These are phyloP conservation scores for Mormyrus iriodes DNA, from an alignment of 2,113 vertebrate species.

Conservation along the genomic window DNA sequence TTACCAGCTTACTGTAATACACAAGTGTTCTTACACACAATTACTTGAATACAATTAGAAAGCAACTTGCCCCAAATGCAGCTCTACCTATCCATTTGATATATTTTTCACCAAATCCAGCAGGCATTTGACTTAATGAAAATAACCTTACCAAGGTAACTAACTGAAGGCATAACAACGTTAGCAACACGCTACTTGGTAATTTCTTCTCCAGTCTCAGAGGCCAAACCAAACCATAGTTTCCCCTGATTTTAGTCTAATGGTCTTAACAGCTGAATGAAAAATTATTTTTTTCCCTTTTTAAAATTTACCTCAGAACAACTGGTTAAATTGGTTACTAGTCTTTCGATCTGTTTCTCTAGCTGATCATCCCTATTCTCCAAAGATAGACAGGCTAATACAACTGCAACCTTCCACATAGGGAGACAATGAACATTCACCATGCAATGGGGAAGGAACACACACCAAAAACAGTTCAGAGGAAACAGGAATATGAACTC, in stretches of 20 bases:
- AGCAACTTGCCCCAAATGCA: neutral
- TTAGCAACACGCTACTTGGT: neutral
- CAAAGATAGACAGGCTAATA: neutral
- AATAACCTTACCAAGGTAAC: neutral
- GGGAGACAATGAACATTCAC: neutral
- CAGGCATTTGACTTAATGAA: neutral
- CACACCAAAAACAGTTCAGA: neutral
- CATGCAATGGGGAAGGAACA: neutral
- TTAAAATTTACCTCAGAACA: neutral
- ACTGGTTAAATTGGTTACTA: neutral
- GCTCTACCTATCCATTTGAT: neutral
- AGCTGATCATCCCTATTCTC: neutral
- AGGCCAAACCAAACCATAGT: neutral
- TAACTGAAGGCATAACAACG: neutral
- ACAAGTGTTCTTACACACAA: neutral
- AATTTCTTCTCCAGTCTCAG: neutral
- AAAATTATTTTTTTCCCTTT: neutral
- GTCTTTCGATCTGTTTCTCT: neutral
- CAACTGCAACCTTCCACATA: neutral
- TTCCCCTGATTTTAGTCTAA: neutral
- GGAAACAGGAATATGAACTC: neutral
- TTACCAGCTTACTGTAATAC: neutral
- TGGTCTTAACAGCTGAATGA: neutral
- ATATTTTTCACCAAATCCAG: neutral
- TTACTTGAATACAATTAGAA: neutral